A percentile compares a stretch with the other conserved stretches of the same genome.
Evolutionary conservation across 2,797 vertebrate genomes (phyloP).

Genomic region (Danio tinwini): DNA sequence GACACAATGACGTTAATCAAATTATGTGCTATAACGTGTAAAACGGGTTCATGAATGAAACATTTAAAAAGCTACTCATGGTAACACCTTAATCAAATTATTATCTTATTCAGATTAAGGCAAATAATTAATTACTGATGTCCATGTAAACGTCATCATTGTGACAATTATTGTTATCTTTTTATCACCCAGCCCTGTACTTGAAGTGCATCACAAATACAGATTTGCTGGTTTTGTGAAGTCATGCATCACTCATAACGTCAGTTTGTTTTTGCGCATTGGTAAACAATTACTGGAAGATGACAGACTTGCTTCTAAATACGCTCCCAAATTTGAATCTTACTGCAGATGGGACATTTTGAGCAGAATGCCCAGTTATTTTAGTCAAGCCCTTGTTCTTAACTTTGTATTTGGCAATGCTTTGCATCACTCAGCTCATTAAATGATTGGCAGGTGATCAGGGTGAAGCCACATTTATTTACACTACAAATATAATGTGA

Average conservation of each 20-base stretch:
- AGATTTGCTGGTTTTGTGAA: neutral
- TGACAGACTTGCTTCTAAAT: neutral
- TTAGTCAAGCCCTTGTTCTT: neutral
- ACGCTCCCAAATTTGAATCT: neutral
- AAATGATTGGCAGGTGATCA: neutral
- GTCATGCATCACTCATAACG: neutral
- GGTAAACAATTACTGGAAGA: neutral
- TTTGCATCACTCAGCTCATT: neutral
- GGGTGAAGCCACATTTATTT: neutral
- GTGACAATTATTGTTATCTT: too few relatives aligned
- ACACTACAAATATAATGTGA: neutral
- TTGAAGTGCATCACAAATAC: neutral
- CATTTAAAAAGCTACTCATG: too few relatives aligned
- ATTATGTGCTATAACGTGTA: too few relatives aligned
- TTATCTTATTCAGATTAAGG: too few relatives aligned
- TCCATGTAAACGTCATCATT: too few relatives aligned
- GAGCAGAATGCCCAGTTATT: neutral
- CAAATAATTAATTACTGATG: too few relatives aligned
- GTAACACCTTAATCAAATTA: too few relatives aligned
- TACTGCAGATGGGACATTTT: constrained; percentile 1
- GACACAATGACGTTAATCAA: too few relatives aligned
- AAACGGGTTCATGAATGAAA: too few relatives aligned
- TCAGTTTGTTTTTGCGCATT: neutral
- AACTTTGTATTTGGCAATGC: neutral
- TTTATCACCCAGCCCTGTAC: neutral